Conservation (phyloP, 2,113 vertebrate genomes). For the Oreochromis aureus region DNA sequence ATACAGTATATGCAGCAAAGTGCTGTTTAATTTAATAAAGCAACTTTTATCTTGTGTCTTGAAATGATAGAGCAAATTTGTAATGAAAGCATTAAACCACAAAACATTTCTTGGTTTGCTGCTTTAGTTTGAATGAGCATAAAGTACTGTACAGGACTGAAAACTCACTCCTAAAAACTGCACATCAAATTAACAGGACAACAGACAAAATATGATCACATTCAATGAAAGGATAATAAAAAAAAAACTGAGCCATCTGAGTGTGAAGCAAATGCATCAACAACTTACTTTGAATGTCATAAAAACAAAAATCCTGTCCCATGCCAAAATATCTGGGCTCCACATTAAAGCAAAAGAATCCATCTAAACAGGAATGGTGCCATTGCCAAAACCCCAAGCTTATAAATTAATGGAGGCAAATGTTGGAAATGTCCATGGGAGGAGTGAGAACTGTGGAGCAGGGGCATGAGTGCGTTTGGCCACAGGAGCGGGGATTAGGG, state of each 20-base stretch:
- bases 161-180: not conserved
- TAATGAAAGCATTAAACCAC: not conserved
- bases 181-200: not conserved
- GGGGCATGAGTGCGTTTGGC: conserved; percentile 32
- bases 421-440: conserved; percentile 28
- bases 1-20: not conserved
- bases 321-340: conserved; percentile 28
- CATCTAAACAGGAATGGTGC: conserved; percentile 15
- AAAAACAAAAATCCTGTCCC: conserved; percentile 46
- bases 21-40: not conserved
- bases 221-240: not conserved
- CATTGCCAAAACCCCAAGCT: conserved; percentile 12
- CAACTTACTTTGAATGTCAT: conserved; percentile 54
- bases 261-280: not conserved
- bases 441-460: conserved; percentile 25
- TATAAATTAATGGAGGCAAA: conserved; percentile 43
- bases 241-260: not conserved
- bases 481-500: conserved; percentile 54
- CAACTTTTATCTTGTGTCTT: not conserved
- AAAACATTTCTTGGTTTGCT: not conserved
- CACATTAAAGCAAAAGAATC: conserved; percentile 47
- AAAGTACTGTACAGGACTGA: not conserved
- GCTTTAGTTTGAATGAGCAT: not conserved
- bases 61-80: not conserved
- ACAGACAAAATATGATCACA: not conserved